Base-by-base conservation (phyloP, 2,888 invertebrate species). In the Pediacus dermestoides region DNA sequence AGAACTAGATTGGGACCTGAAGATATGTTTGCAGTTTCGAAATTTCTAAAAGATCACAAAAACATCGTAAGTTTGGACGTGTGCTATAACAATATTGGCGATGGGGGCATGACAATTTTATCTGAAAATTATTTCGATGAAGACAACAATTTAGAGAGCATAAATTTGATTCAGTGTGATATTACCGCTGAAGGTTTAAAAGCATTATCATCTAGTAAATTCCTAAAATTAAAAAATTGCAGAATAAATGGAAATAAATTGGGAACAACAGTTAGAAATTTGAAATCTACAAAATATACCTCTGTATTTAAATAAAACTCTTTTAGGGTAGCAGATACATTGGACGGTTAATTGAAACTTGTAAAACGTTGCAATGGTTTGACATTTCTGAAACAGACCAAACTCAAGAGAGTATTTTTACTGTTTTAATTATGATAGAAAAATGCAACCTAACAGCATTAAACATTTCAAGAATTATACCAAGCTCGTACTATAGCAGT, bases 301-400 rank as follows among this genome's bases (percentile, higher is more conserved):
- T 13, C 15, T 10, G 2, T 12, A 7, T 4, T 15, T 16, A 27
- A 16, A 27, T 9, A 9, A 8, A 28, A n/a, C n/a, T n/a, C n/a
- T 34, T 37, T 13, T 38, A 72, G 66, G 75, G 75, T 1, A 76
- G 77, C 0, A 71, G 71, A 51, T 65, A 66, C 53, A 63, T 80
- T n/a, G 74, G 76, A 0, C 48, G 66, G 15, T 67, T 79, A 35
- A 53, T 81, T 2, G 61, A 60, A 2, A 59, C 68, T 8, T 77
- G 76, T 48, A 60, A 53, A 1, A 64, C 61, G 14, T 57, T 82
- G 0, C 64, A 73, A 37, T 71, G 65, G 37, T 61, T 76, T 9
- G 80, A 81, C 54, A 66, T 81, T 2, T 78, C 74, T 0, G 75
- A 80, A 51, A 75, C 76, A 0, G 73, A 75, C 27, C 77, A 77